Evolutionary conservation across 2,888 invertebrate species (phyloP).

Genomic region (Melangyna quadrimaculata): DNA sequence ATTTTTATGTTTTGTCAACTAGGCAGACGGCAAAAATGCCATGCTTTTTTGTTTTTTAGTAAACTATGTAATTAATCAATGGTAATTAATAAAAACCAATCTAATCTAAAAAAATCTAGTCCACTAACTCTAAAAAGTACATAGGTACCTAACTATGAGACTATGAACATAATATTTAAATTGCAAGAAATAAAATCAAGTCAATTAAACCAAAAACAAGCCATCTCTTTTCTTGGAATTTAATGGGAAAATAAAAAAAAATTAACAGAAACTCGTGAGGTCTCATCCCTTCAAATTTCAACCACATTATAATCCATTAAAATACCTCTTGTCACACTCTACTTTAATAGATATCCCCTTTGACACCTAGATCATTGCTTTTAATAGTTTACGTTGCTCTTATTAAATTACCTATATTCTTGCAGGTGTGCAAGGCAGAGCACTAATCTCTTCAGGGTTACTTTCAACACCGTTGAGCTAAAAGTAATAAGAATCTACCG

Average conservation of each 20-base stretch:
- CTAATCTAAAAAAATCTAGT: no score
- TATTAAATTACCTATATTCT: slow-evolving; percentile 50
- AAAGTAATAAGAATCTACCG: neutral
- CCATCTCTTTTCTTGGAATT: neutral
- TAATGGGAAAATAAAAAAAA: neutral
- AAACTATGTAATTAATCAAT: no score
- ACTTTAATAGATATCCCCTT: slow-evolving; percentile 19
- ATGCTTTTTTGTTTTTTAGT: no score
- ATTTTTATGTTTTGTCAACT: no score
- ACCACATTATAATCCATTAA: neutral
- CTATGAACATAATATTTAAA: no score
- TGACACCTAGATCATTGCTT: slow-evolving; percentile 49
- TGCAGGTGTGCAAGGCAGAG: slow-evolving; percentile 19
- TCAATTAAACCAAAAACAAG: no score
- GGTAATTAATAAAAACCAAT: no score
- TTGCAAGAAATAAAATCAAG: no score
- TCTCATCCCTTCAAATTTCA: neutral
- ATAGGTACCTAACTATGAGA: no score
- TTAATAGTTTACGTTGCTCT: slow-evolving; percentile 32
- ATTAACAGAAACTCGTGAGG: neutral
- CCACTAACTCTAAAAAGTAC: no score
- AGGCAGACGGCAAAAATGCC: no score
- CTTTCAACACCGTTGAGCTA: neutral
- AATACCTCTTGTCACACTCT: neutral
- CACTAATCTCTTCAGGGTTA: slow-evolving; percentile 37